A percentile compares a stretch with the other conserved stretches of the same genome.
Evolutionary conservation across 2,888 invertebrate genomes (phyloP).

Genomic region (Caradrina kadenii): DNA sequence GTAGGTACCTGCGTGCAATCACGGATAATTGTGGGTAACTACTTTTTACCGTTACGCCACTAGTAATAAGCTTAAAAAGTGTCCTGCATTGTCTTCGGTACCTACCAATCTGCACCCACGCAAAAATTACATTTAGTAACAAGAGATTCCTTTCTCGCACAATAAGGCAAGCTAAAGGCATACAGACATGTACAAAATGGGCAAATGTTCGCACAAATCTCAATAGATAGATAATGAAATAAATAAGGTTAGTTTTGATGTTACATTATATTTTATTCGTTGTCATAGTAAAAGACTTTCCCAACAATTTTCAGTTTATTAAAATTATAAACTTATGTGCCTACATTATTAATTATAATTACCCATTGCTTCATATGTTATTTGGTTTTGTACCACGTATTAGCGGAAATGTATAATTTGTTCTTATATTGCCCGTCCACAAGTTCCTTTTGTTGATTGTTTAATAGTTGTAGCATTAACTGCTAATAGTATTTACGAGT

Average conservation of each 20-base stretch:
- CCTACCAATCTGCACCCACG: background rate
- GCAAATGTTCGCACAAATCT: slow-evolving; percentile 66
- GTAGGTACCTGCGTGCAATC: background rate
- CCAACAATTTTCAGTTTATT: background rate
- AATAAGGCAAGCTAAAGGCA: slow-evolving; percentile 21
- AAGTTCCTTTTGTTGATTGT: slow-evolving; percentile 59
- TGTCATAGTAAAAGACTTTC: slow-evolving; percentile 15
- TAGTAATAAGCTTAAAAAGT: no score
- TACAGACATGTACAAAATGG: slow-evolving; percentile 49
- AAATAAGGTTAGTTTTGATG: slow-evolving; percentile 32
- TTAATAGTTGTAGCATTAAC: slow-evolving; percentile 68
- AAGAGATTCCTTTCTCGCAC: slow-evolving; percentile 36
- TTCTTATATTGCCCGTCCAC: slow-evolving; percentile 72
- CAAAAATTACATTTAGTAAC: slow-evolving; percentile 5
- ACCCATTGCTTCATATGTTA: slow-evolving; percentile 19
- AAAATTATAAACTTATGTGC: slow-evolving; percentile 6
- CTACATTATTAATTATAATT: slow-evolving; percentile 22
- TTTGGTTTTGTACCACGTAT: background rate
- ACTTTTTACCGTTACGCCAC: no score
- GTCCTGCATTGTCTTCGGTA: no score
- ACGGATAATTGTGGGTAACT: no score
- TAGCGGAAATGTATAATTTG: slow-evolving; percentile 34
- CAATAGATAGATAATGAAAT: slow-evolving; percentile 51
- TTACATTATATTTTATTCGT: slow-evolving; percentile 1
- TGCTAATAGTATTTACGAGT: slow-evolving; percentile 62